Evolutionary conservation across 1,140 invertebrate genomes (phyloP).

Genomic region (Monochamus saltuarius): DNA sequence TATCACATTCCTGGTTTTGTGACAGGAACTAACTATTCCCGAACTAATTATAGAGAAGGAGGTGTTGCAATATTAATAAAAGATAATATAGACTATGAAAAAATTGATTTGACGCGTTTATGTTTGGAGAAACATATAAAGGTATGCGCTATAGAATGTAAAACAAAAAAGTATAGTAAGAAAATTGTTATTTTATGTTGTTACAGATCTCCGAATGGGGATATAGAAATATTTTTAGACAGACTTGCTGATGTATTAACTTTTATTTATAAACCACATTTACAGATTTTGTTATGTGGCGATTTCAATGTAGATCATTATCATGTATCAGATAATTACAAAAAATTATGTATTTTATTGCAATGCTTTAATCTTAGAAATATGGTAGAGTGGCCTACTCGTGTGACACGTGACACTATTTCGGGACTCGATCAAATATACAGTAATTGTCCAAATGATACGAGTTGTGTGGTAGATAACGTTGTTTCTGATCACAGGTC

Average conservation of each 20-base stretch:
- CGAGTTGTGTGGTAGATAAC: no score
- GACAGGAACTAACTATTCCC: neutral
- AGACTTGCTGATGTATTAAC: neutral
- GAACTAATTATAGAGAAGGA: neutral
- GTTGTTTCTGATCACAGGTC: no score
- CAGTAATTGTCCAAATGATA: no score
- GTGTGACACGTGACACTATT: no score
- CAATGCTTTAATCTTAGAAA: no score
- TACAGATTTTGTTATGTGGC: neutral
- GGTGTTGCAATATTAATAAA: neutral
- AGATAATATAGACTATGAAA: neutral
- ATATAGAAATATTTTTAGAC: neutral
- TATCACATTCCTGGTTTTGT: neutral
- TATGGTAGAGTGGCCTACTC: no score
- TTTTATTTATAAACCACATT: neutral
- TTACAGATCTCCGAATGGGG: neutral
- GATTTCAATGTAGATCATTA: no score
- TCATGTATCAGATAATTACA: no score
- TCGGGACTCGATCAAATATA: no score
- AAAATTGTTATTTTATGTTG: neutral
- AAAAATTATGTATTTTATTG: no score
- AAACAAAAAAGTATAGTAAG: neutral
- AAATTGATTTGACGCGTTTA: neutral
- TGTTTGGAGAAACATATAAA: slow-evolving; percentile 4
- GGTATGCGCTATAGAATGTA: neutral